Base-by-base conservation (phyloP, 2,113 vertebrate species). In the Galemys pyrenaicus region DNA sequence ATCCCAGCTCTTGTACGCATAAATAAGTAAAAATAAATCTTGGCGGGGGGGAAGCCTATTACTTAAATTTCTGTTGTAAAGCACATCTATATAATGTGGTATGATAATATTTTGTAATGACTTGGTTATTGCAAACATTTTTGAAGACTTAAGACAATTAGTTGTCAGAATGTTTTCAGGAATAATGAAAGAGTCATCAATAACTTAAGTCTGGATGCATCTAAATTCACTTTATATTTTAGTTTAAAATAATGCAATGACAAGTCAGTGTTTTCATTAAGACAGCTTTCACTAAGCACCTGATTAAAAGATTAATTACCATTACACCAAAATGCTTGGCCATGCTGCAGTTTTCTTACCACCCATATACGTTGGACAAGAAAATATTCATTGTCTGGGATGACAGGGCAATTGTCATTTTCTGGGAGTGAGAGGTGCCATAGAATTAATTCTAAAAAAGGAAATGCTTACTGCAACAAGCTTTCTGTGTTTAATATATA, bases 381-480 rank as follows among this genome's bases (percentile, higher is more conserved):
- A 93, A 67, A 74, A 65, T 89, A 89, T 58, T 49, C 49, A 77
- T 35, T 78, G 54, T 79, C 62, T 78, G 54, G 16, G 12, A 83
- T 83, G 58, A 67, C 46, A 89, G 28, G 13, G 65, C 37, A 80
- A 91, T 6, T 71, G 80, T 78, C 49, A 84, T 70, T 86, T 89
- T 91, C 54, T 73, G 39, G 65, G 65, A 35, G 54, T 71, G 54
- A 32, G 26, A 8, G 26, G 32, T 26, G 37, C 86, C 81, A 91
- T 2, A 65, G 49, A 94, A 79, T 94, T 79, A 90, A 80, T 73
- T 85, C 56, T 74, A 85, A 85, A 94, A 90, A 71, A 54, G 37
- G 74, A 91, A 94, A 79, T 65, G 54, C 35, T 85, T 71, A 32
- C 81, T 54, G 32, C 71, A 79, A 73, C 35, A 79, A 89, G 28